These are phyloP conservation scores for Halocynthia roretzi DNA, from an alignment of 23 tunicate genomes.

Conservation along the genomic window DNA sequence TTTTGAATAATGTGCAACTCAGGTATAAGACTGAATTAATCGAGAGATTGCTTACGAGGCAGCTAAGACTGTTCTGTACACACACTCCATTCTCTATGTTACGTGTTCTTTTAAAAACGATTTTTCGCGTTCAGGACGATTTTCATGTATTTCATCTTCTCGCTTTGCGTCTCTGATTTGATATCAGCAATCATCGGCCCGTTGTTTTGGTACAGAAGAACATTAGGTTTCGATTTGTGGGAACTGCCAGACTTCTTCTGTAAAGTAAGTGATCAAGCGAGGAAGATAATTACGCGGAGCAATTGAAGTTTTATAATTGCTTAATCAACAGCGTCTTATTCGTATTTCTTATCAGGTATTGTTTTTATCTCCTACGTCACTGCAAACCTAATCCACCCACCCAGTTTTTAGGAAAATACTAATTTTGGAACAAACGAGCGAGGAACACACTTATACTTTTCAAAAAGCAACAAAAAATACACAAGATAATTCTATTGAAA, in stretches of 20 bases:
- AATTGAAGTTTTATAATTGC: too few species aligned
- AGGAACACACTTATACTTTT: too few species aligned
- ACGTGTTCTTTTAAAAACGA: background rate
- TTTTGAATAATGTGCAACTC: constrained; percentile 21
- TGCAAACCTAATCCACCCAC: too few species aligned
- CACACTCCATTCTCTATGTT: background rate
- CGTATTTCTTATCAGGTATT: too few species aligned
- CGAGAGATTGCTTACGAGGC: background rate
- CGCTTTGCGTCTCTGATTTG: constrained; percentile 39
- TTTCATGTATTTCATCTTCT: constrained; percentile 22
- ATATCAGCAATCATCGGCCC: constrained; percentile 35
- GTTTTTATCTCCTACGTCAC: too few species aligned
- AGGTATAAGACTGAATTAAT: constrained; percentile 21
- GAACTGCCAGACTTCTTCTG: constrained; percentile 30
- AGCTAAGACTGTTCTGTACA: background rate
- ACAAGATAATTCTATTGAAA: too few species aligned
- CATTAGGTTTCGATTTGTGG: constrained; percentile 46
- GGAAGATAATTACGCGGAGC: too few species aligned
- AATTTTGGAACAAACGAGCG: too few species aligned
- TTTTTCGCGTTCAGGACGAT: constrained; percentile 1
- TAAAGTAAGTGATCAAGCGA: constrained; percentile 8
- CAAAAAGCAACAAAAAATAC: too few species aligned
- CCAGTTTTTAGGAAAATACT: too few species aligned
- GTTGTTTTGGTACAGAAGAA: constrained; percentile 36
- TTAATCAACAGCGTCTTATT: too few species aligned